Evolutionary conservation across 2,113 vertebrate species (phyloP), one percentile per base, ranked within the genome.

Genomic region (Hymenochirus boettgeri): DNA sequence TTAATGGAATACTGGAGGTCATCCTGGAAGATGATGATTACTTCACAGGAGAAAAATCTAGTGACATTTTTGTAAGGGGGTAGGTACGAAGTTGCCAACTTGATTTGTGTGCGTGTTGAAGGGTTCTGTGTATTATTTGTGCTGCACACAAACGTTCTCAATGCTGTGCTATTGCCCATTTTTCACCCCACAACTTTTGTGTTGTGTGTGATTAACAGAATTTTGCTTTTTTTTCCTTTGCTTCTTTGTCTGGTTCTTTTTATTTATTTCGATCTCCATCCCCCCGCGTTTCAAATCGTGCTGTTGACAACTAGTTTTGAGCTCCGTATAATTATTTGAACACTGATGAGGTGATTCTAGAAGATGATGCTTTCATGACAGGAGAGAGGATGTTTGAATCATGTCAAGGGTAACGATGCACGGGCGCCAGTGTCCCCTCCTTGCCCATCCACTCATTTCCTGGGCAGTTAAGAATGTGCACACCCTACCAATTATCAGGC

Each of bases 31-130:
- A 99, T 25, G 95, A 97, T 61, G 95, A 99, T 85, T 99, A 96
- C 91, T 98, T 99, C 89, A 99, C 96, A 22, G 96, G 96, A 74
- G 96, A 99, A 92, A 98, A 98, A 77, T 98, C 96, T 91, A 99
- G 96, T 70, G 96, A 99, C 89, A 99, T 99, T 76, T 99, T 95
- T 79, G 94, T 98, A 81, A 78, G 94, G 83, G 93, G 96, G 96
- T 99, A 88, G 61, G 94, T 95, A 83, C 54, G n/a, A 69, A 60
- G 65, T 15, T n/a, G 12, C 39, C 12, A 31, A 6, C 7, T 42
- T 69, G 56, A 51, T 59, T 45, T 69, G 65, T 69, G 65, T 69
- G n/a, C 53, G 37, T 29, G 65, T 60, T n/a, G 65, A 57, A 57
- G 65, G 65, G 47, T 69, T 69, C 56, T 60, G 56, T 67, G 65